Evolutionary conservation across 1,140 invertebrate genomes (phyloP).

Genomic region (Drosophila melanogaster): DNA sequence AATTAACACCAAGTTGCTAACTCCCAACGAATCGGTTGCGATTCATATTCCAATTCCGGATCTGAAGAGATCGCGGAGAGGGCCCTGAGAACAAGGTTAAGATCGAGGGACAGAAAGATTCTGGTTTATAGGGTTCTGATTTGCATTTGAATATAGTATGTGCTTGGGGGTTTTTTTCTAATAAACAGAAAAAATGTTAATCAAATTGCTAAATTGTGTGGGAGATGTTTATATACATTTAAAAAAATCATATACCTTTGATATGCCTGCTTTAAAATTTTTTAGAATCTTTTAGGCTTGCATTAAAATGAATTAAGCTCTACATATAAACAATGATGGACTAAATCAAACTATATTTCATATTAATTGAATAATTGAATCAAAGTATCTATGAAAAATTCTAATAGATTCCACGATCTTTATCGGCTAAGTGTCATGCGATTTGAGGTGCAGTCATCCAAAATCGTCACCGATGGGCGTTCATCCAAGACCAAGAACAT

Average conservation of each 20-base stretch:
- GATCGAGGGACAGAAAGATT: no score
- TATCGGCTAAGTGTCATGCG: conserved; percentile 16
- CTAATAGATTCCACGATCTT: neutral
- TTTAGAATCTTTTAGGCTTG: conserved; percentile 2
- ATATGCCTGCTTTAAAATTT: neutral
- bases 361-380: neutral
- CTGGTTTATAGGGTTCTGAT: neutral
- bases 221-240: neutral
- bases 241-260: neutral
- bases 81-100: conserved; percentile 3
- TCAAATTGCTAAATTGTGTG: no score
- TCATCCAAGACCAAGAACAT: conserved; percentile 55
- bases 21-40: conserved; percentile 44
- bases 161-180: neutral
- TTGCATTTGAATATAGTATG: neutral
- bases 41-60: conserved; percentile 25
- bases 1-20: conserved; percentile 68
- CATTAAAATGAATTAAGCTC: neutral
- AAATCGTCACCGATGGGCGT: conserved; percentile 56
- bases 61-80: conserved; percentile 5
- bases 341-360: no score
- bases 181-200: no score
- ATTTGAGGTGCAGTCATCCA: conserved; percentile 1
- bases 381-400: neutral
- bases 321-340: neutral